phyloP scores from a whole-genome alignment of 1,140 invertebrate species.

The Brachionus sp. region DNA sequence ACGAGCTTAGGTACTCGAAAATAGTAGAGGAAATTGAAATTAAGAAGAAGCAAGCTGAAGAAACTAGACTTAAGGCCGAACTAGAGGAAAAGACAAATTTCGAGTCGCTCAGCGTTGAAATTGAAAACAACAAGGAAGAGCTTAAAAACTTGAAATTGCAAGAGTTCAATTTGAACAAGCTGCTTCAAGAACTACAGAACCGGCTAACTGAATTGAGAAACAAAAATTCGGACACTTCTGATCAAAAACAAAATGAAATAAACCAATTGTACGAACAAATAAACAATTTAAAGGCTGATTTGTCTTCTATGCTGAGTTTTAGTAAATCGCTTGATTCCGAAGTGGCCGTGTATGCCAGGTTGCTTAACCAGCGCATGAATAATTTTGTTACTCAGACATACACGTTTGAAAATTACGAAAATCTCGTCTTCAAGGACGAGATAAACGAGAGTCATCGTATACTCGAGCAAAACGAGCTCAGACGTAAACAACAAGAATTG shows the following conservation, averaged over 20 bases:
- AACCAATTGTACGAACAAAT: not conserved
- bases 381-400: slow-evolving; percentile 10
- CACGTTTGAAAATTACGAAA: slow-evolving; percentile 29
- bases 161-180: slow-evolving; percentile 39
- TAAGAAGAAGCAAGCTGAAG: not conserved
- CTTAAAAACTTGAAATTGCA: slow-evolving; percentile 24
- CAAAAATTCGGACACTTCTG: not conserved
- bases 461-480: slow-evolving; percentile 27
- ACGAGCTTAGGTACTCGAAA: slow-evolving; percentile 25
- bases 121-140: not conserved
- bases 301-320: slow-evolving; percentile 33
- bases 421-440: slow-evolving; percentile 33
- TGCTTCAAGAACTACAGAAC: not conserved
- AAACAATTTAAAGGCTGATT: slow-evolving; percentile 37
- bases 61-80: not conserved
- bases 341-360: slow-evolving; percentile 40
- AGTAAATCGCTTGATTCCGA: slow-evolving; percentile 37
- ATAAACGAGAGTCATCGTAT: not conserved
- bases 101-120: not conserved
- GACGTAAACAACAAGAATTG: slow-evolving; percentile 7
- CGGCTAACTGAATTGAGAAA: not conserved
- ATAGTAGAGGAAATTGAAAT: slow-evolving; percentile 29
- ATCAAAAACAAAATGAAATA: not conserved
- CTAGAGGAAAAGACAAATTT: not conserved
- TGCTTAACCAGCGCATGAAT: slow-evolving; percentile 34